These are phyloP conservation scores for Solea senegalensis DNA, from an alignment of 2,113 vertebrate genomes.

Conservation along the genomic window DNA sequence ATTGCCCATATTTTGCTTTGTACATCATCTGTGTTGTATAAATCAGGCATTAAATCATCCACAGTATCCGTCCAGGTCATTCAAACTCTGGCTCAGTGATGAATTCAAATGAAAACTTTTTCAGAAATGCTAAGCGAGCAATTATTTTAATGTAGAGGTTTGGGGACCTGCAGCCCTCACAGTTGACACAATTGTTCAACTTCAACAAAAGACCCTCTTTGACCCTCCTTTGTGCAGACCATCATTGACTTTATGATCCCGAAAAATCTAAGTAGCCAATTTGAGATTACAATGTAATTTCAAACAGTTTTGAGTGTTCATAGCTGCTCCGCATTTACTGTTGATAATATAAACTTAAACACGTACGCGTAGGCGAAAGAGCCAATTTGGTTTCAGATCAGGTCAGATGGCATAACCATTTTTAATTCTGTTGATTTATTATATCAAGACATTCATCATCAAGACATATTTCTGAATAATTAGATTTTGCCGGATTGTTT, in stretches of 20 bases:
- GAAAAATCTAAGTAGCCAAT: conserved; percentile 32
- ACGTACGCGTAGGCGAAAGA: not conserved
- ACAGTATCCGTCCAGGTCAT: not conserved
- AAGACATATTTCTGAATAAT: conserved; percentile 25
- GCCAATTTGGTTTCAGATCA: not conserved
- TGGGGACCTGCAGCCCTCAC: too few relatives aligned
- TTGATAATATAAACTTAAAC: conserved; percentile 12
- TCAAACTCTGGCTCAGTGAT: not conserved
- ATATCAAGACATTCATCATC: conserved; percentile 24
- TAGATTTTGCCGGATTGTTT: not conserved
- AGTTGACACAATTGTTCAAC: too few relatives aligned
- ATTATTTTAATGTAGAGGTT: not conserved
- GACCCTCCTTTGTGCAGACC: conserved; percentile 24
- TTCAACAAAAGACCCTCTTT: conserved; percentile 17
- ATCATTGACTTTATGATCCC: conserved; percentile 10
- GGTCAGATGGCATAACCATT: not conserved
- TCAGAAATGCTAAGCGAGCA: not conserved
- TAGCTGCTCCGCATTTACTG: conserved; percentile 32
- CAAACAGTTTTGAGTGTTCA: conserved; percentile 32
- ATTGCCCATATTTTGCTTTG: too few relatives aligned
- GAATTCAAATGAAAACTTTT: not conserved
- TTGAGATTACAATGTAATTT: conserved; percentile 31
- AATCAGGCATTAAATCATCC: too few relatives aligned
- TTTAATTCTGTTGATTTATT: conserved; percentile 8
- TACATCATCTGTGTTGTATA: too few relatives aligned